Conservation (phyloP, 1,140 invertebrate species). For the Apis cerana region DNA sequence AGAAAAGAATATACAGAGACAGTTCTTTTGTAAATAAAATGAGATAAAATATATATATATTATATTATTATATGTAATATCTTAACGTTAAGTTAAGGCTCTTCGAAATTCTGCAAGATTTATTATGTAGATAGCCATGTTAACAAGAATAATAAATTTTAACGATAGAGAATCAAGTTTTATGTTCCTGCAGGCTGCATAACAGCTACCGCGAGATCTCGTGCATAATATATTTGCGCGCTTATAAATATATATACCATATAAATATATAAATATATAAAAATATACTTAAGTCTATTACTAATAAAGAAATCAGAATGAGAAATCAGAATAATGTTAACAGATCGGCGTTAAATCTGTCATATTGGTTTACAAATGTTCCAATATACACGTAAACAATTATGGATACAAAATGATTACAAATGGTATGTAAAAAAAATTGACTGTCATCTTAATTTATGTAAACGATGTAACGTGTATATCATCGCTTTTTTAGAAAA, state of each 20-base stretch:
- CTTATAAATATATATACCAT: conserved; percentile 56
- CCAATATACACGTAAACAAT: conserved; percentile 52
- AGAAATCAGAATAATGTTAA: not conserved
- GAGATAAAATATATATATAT: conserved; percentile 24
- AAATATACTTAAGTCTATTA: conserved; percentile 53
- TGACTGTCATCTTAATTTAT: conserved; percentile 70
- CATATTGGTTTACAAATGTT: conserved; percentile 38
- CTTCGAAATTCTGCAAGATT: conserved; percentile 33
- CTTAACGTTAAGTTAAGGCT: conserved; percentile 30
- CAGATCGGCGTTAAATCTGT: not conserved
- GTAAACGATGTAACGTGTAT: conserved; percentile 70
- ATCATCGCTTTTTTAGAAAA: conserved; percentile 72
- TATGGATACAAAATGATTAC: not conserved
- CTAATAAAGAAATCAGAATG: conserved; percentile 25
- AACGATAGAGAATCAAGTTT: conserved; percentile 68
- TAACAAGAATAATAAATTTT: conserved; percentile 65
- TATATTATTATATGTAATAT: conserved; percentile 33
- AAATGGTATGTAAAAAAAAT: conserved; percentile 52
- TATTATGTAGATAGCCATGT: conserved; percentile 66
- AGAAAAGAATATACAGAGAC: conserved; percentile 46
- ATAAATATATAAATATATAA: conserved; percentile 43
- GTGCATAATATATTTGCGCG: conserved; percentile 73
- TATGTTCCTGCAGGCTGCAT: conserved; percentile 77
- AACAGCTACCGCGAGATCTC: conserved; percentile 75
- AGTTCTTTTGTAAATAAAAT: conserved; percentile 63